A percentile compares a stretch with the other conserved stretches of the same genome.
Evolutionary conservation across 2,888 invertebrate species (phyloP).

Genomic region (Phania funesta): DNA sequence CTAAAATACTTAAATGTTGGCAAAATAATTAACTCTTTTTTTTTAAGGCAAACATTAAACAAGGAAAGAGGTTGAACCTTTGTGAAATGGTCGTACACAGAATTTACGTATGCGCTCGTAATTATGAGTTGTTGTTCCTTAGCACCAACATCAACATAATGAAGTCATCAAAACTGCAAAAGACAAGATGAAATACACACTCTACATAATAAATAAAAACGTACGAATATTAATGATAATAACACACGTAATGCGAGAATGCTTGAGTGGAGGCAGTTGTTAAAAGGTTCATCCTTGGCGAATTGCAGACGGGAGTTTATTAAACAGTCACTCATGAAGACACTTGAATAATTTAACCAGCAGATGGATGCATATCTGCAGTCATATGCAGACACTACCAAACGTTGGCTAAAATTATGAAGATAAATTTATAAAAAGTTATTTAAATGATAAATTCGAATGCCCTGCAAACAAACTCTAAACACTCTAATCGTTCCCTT

Average conservation of each 20-base stretch:
- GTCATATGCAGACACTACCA: too few relatives aligned
- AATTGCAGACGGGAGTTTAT: slow-evolving; percentile 31
- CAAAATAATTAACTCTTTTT: slow-evolving; percentile 35
- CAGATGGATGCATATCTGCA: not conserved
- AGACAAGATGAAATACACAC: slow-evolving; percentile 25
- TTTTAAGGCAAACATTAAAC: slow-evolving; percentile 2
- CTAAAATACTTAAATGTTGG: slow-evolving; percentile 26
- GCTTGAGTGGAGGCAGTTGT: slow-evolving; percentile 2
- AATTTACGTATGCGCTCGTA: not conserved
- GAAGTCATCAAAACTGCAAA: slow-evolving; percentile 54
- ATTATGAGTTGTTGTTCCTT: slow-evolving; percentile 29
- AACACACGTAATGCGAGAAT: slow-evolving; percentile 8
- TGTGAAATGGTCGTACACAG: not conserved
- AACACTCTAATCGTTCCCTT: too few relatives aligned
- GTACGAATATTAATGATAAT: slow-evolving; percentile 30
- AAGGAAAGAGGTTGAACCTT: not conserved
- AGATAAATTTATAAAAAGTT: too few relatives aligned
- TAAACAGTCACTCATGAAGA: slow-evolving; percentile 38
- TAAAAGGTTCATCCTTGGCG: slow-evolving; percentile 20
- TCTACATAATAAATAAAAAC: slow-evolving; percentile 17
- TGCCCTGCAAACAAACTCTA: too few relatives aligned
- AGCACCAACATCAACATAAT: slow-evolving; percentile 46
- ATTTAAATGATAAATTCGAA: too few relatives aligned
- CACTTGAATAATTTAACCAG: slow-evolving; percentile 27
- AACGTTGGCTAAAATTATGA: too few relatives aligned